Percentiles rank a stretch among this genome's conserved stretches.
phyloP scores from a whole-genome alignment of 2,888 invertebrate species.

The Melanophora roralis region DNA sequence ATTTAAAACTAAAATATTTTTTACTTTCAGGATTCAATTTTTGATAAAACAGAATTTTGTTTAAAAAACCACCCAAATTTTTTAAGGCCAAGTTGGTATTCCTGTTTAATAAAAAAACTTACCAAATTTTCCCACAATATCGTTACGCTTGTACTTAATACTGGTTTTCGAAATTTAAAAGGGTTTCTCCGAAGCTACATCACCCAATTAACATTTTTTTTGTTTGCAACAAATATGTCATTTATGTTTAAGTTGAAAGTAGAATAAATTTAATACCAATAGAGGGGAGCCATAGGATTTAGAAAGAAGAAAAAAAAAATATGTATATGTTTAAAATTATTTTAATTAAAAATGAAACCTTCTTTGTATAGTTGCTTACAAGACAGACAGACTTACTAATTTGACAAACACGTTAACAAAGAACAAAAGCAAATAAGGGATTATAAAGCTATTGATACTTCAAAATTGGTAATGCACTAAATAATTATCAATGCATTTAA shows the following conservation, averaged over 20 bases:
- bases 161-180: conserved; percentile 48
- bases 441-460: not conserved
- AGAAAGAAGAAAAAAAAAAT: conserved; percentile 16
- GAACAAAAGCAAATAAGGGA: conserved; percentile 18
- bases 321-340: conserved; percentile 1
- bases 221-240: not conserved
- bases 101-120: conserved; percentile 21
- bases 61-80: too few relatives aligned
- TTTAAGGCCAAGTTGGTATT: too few relatives aligned
- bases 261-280: conserved; percentile 34
- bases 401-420: conserved; percentile 49
- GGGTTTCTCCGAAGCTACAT: conserved; percentile 42
- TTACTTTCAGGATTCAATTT: too few relatives aligned
- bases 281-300: not conserved
- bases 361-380: not conserved
- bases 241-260: not conserved
- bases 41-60: too few relatives aligned
- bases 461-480: too few relatives aligned
- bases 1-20: too few relatives aligned
- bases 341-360: conserved; percentile 53
- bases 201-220: not conserved
- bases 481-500: too few relatives aligned
- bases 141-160: conserved; percentile 37
- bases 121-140: conserved; percentile 59
- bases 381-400: conserved; percentile 27